These are phyloP conservation scores for Stenodera caucasica DNA, from an alignment of 2,888 invertebrate genomes.

Conservation along the genomic window DNA sequence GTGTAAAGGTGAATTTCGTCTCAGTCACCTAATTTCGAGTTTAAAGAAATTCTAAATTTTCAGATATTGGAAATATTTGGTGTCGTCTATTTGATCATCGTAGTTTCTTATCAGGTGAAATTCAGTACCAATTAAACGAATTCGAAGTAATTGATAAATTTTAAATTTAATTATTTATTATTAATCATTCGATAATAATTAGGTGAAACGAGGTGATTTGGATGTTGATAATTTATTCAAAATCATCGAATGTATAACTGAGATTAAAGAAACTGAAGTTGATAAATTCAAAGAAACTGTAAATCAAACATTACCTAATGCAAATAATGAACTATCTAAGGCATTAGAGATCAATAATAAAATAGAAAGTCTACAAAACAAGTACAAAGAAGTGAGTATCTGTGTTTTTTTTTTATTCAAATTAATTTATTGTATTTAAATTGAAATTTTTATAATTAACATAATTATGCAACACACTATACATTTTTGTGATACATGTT, in stretches of 20 bases:
- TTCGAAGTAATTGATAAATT: constrained; percentile 69
- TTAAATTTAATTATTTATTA: constrained; percentile 33
- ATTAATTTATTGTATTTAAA: too few species aligned
- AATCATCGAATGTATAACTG: constrained; percentile 74
- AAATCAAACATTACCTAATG: constrained; percentile 63
- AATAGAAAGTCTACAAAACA: constrained; percentile 64
- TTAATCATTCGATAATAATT: constrained; percentile 33
- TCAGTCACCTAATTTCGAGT: constrained; percentile 11
- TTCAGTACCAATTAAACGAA: constrained; percentile 78
- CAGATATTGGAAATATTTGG: constrained; percentile 84
- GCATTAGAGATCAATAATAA: constrained; percentile 65
- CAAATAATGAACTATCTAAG: constrained; percentile 67
- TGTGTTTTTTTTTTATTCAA: too few species aligned
- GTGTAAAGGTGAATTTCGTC: constrained; percentile 44
- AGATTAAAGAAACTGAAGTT: constrained; percentile 74
- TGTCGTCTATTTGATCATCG: constrained; percentile 84
- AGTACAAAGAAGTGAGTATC: constrained; percentile 61
- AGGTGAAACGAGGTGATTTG: constrained; percentile 77
- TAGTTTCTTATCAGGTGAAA: constrained; percentile 84
- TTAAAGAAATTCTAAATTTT: constrained; percentile 36
- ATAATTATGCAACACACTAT: constrained; percentile 7
- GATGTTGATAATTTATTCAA: constrained; percentile 80
- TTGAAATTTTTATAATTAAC: constrained; percentile 4
- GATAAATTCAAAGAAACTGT: constrained; percentile 67
- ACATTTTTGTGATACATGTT: not conserved